Evolutionary conservation across 2,113 vertebrate species (phyloP).

Genomic region (Murina feae): DNA sequence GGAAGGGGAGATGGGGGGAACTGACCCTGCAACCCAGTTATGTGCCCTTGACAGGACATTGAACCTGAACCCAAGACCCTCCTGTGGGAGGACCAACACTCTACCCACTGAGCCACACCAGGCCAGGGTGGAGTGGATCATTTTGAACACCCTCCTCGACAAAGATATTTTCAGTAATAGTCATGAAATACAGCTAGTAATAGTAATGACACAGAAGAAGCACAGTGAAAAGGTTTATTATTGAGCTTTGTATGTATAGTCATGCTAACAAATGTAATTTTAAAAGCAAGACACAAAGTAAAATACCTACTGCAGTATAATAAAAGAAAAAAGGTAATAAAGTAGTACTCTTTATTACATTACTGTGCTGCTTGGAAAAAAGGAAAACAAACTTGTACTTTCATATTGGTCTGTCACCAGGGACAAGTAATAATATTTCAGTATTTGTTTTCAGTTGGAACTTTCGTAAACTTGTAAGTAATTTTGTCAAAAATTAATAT

Average conservation of each 20-base stretch:
- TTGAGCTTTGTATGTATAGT: neutral
- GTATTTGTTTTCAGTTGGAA: neutral
- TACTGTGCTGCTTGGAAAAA: neutral
- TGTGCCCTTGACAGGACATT: neutral
- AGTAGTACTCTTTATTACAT: neutral
- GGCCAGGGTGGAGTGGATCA: too few species aligned
- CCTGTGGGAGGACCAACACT: neutral
- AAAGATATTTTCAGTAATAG: neutral
- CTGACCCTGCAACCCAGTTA: neutral
- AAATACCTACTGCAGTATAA: neutral
- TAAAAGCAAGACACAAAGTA: neutral
- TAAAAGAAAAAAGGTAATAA: neutral
- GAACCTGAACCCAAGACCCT: too few species aligned
- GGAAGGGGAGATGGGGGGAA: neutral
- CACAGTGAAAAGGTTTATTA: neutral
- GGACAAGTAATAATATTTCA: neutral
- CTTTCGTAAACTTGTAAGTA: neutral
- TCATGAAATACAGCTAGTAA: neutral
- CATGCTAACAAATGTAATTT: neutral
- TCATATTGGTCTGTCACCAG: neutral
- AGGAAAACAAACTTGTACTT: neutral
- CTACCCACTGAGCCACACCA: neutral
- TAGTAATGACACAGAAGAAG: neutral
- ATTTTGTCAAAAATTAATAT: conserved; percentile 12
- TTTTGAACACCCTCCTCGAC: neutral